phyloP scores from a whole-genome alignment of 2,888 invertebrate species.

The Agriopis marginaria region DNA sequence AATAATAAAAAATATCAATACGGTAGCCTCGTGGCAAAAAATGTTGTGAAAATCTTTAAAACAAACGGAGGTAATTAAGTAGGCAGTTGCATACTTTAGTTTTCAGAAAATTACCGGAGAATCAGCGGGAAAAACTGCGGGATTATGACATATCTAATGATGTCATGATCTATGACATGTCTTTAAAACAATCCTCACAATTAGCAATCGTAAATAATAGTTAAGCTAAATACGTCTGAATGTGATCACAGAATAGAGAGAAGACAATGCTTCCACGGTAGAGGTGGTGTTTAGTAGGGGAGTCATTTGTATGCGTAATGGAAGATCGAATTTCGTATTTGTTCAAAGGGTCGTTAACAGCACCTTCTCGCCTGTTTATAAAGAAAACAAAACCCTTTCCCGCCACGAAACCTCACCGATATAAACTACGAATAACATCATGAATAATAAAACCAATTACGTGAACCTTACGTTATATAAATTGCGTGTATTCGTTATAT shows the following conservation, averaged over 20 bases:
- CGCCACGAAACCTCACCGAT: conserved; percentile 64
- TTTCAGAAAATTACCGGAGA: background rate
- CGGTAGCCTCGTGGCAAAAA: no score
- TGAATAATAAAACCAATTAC: conserved; percentile 65
- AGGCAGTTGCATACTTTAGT: background rate
- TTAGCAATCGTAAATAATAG: conserved; percentile 29
- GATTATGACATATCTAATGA: no score
- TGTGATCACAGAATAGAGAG: conserved; percentile 68
- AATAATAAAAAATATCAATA: no score
- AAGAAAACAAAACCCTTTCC: conserved; percentile 84
- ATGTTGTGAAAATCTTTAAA: background rate
- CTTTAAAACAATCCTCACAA: conserved; percentile 11
- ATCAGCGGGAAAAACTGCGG: background rate
- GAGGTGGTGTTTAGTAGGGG: conserved; percentile 63
- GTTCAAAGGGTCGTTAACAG: conserved; percentile 84
- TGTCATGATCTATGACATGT: conserved; percentile 10
- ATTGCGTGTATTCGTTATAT: conserved; percentile 30
- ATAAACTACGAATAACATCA: conserved; percentile 48
- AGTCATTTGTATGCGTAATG: conserved; percentile 84
- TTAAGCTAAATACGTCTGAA: conserved; percentile 36
- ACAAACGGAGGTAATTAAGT: background rate
- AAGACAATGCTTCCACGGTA: conserved; percentile 74
- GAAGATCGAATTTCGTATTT: conserved; percentile 86
- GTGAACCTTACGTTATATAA: conserved; percentile 34
- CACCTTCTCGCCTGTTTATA: conserved; percentile 84